Conservation (phyloP, 1,140 invertebrate genomes). For the Pseudobourletiella spinata region DNA sequence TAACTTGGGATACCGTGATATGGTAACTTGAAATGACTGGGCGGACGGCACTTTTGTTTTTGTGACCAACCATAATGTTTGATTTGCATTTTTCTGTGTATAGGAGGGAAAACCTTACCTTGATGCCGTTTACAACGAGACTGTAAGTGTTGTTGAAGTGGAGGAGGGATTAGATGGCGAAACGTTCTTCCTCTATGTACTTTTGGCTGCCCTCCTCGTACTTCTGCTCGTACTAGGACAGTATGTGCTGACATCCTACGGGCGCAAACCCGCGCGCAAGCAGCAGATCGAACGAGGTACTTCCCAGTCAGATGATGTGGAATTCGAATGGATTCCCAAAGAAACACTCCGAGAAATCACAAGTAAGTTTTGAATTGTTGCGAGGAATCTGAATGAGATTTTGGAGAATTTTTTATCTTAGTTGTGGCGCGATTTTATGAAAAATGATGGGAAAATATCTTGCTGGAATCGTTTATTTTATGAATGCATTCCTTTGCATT, state of each 20-base stretch:
- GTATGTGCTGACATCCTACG: slow-evolving; percentile 69
- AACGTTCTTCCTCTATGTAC: slow-evolving; percentile 95
- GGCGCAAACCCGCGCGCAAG: slow-evolving; percentile 50
- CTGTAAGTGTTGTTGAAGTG: slow-evolving; percentile 91
- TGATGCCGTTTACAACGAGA: slow-evolving; percentile 97
- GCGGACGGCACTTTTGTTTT: not conserved
- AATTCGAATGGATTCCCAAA: slow-evolving; percentile 96
- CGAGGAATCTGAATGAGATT: no score
- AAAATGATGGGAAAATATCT: not conserved
- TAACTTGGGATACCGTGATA: slow-evolving; percentile 86
- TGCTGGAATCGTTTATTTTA: not conserved
- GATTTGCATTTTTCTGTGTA: slow-evolving; percentile 35
- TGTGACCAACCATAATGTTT: not conserved
- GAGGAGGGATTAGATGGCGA: slow-evolving; percentile 96
- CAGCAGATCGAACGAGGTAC: slow-evolving; percentile 46
- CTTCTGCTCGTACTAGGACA: slow-evolving; percentile 81
- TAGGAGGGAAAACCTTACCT: slow-evolving; percentile 60
- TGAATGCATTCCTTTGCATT: not conserved
- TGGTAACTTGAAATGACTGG: slow-evolving; percentile 43
- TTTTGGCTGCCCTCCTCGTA: slow-evolving; percentile 79
- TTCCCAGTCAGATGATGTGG: slow-evolving; percentile 81
- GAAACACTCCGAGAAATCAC: slow-evolving; percentile 66
- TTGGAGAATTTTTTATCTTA: no score
- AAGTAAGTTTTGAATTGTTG: slow-evolving; percentile 55
- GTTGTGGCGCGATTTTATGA: no score